Evolutionary conservation across 2,888 invertebrate species (phyloP).

Genomic region (Hirtodrosophila trivittata): DNA sequence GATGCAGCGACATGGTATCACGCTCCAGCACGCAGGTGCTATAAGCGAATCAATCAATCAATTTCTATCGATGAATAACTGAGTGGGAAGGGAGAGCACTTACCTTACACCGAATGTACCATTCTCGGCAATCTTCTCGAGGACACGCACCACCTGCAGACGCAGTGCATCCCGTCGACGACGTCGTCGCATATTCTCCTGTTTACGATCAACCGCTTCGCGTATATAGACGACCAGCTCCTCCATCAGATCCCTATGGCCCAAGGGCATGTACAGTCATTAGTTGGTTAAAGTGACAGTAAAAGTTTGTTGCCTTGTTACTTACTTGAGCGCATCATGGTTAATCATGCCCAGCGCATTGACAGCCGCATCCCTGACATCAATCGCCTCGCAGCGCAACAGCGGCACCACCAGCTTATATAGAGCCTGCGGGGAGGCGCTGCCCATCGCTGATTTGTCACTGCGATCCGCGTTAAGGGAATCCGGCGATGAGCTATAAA

Average conservation of each 20-base stretch:
- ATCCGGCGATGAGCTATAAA: constrained; percentile 93
- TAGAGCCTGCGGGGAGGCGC: constrained; percentile 92
- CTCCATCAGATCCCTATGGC: constrained; percentile 97
- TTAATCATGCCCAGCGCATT: constrained; percentile 97
- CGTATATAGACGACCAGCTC: constrained; percentile 95
- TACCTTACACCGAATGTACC: constrained; percentile 93
- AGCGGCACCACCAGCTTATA: constrained; percentile 97
- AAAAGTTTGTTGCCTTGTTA: too few species aligned
- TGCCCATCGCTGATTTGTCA: constrained; percentile 88
- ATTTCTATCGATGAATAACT: neutral
- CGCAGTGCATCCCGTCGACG: constrained; percentile 95
- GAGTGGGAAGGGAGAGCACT: constrained; percentile 16
- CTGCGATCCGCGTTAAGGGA: constrained; percentile 92
- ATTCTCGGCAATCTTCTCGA: constrained; percentile 96
- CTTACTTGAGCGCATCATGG: constrained; percentile 95
- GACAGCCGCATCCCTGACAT: constrained; percentile 97
- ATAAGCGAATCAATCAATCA: neutral
- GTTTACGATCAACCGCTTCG: constrained; percentile 98
- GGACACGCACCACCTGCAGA: constrained; percentile 94
- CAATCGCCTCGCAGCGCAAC: constrained; percentile 95
- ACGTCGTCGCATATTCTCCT: constrained; percentile 97
- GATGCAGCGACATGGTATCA: constrained; percentile 92
- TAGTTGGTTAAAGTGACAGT: too few species aligned
- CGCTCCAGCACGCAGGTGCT: constrained; percentile 93
- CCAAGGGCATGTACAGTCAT: too few species aligned